A percentile compares a stretch with the other conserved stretches of the same genome.
These are phyloP conservation scores for Leptopterna dolabrata DNA, from an alignment of 2,888 invertebrate species.

Conservation along the genomic window DNA sequence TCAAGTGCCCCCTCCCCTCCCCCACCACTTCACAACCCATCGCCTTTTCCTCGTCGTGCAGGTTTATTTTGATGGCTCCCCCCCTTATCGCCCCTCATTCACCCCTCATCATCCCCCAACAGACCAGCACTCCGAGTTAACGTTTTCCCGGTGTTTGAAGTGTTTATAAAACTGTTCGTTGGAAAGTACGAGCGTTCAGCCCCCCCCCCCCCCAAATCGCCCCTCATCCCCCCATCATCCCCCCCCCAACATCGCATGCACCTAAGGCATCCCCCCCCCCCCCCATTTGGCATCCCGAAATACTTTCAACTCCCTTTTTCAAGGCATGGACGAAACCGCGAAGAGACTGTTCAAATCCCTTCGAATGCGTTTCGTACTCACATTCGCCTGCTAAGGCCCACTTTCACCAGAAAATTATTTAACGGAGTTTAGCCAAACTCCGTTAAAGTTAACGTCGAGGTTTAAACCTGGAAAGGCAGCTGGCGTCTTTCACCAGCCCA, in stretches of 20 bases:
- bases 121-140: conserved; percentile 15
- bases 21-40: neutral
- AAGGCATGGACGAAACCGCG: neutral
- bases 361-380: too few relatives aligned
- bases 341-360: too few relatives aligned
- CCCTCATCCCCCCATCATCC: neutral
- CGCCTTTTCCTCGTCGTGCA: neutral
- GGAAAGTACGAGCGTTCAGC: neutral
- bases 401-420: too few relatives aligned
- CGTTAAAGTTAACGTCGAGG: too few relatives aligned
- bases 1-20: conserved; percentile 16
- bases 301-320: neutral
- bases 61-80: neutral
- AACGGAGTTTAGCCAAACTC: too few relatives aligned
- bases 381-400: too few relatives aligned
- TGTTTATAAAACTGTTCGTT: conserved; percentile 50
- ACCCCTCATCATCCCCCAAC: too few relatives aligned
- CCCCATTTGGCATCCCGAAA: neutral
- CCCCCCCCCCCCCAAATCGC: neutral
- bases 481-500: too few relatives aligned
- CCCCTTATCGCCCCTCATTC: neutral
- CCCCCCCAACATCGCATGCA: neutral
- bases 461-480: too few relatives aligned
- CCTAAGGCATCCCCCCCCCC: neutral
- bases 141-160: conserved; percentile 50